A percentile compares a stretch with the other conserved stretches of the same genome.
Conservation (phyloP, 1,140 invertebrate species). For the Camponotus floridanus region DNA sequence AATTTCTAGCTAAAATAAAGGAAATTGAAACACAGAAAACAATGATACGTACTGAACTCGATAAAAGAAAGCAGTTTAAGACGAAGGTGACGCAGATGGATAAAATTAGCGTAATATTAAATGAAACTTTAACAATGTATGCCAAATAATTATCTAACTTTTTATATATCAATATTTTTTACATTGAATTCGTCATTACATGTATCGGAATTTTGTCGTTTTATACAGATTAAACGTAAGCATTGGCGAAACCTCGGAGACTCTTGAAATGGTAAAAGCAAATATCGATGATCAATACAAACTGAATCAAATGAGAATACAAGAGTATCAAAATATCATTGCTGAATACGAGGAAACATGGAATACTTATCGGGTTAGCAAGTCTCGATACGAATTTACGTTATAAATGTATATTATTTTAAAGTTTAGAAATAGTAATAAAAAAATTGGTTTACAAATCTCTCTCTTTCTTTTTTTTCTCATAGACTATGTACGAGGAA, state of each 20-base stretch:
- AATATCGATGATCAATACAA: conserved; percentile 59
- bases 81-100: background rate
- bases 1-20: background rate
- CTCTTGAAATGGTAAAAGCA: background rate
- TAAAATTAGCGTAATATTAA: conserved; percentile 5
- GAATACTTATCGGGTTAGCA: conserved; percentile 57
- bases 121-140: conserved; percentile 35
- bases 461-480: too few relatives aligned
- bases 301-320: background rate
- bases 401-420: background rate
- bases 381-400: background rate
- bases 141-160: background rate
- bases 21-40: background rate
- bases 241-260: background rate
- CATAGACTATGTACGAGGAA: conserved; percentile 60
- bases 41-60: background rate
- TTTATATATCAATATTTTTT: background rate
- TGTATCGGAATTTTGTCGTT: background rate
- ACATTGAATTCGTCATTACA: background rate
- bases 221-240: conserved; percentile 2
- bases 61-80: conserved; percentile 53
- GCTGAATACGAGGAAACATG: conserved; percentile 45
- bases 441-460: background rate
- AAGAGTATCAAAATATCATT: conserved; percentile 22
- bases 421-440: background rate